Conservation (phyloP, 2,113 vertebrate genomes). For the Larimichthys crocea region DNA sequence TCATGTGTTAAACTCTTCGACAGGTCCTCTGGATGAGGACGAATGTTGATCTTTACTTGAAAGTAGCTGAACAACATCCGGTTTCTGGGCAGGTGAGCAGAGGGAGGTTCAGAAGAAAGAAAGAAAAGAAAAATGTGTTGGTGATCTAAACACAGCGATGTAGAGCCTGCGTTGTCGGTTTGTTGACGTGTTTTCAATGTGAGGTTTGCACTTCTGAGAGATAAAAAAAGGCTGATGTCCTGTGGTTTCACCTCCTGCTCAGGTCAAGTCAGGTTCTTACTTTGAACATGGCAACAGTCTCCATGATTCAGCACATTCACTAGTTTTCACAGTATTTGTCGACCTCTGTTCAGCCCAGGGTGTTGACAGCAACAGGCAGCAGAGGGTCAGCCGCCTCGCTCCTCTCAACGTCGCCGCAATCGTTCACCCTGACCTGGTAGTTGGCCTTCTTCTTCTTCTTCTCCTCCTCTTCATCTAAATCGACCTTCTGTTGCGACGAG, state of each 20-base stretch:
- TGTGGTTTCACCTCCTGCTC: conserved; percentile 5
- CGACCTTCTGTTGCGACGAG: not conserved
- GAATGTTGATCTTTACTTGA: too few species aligned
- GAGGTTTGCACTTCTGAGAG: not conserved
- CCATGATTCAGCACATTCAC: not conserved
- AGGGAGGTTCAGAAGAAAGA: too few species aligned
- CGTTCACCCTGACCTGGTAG: conserved; percentile 40
- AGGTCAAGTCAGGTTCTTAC: not conserved
- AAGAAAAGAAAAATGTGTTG: not conserved
- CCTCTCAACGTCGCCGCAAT: not conserved
- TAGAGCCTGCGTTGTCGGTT: not conserved
- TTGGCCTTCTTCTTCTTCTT: conserved; percentile 35
- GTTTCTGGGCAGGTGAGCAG: too few species aligned
- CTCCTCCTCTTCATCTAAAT: not conserved
- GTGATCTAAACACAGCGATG: not conserved
- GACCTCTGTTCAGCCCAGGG: conserved; percentile 21
- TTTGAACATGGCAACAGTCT: not conserved
- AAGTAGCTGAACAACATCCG: too few species aligned
- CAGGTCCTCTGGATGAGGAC: too few species aligned
- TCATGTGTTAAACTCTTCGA: too few species aligned
- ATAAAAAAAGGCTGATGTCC: not conserved
- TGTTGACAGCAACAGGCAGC: conserved; percentile 42
- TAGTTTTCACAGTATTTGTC: not conserved
- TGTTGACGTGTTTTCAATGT: not conserved
- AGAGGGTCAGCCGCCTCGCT: conserved; percentile 57